phyloP scores from a whole-genome alignment of 2,113 vertebrate genomes.

The Podilymbus podiceps region DNA sequence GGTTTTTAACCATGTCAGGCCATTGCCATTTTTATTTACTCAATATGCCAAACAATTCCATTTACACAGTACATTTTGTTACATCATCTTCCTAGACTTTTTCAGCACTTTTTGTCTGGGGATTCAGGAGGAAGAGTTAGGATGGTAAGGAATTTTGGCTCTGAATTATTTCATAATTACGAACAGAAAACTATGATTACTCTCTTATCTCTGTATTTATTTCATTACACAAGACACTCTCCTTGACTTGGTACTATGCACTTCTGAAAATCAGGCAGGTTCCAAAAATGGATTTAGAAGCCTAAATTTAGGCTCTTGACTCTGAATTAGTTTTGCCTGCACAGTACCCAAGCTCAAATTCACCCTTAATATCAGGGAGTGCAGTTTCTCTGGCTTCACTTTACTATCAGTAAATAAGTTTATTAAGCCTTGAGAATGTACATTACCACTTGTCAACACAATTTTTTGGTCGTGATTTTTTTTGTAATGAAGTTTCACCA shows the following conservation, averaged over 20 bases:
- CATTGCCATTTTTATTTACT: not conserved
- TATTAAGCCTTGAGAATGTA: not conserved
- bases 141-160: not conserved
- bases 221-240: not conserved
- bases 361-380: not conserved
- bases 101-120: not conserved
- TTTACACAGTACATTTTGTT: not conserved
- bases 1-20: not conserved
- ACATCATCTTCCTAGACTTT: not conserved
- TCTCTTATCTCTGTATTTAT: not conserved
- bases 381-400: not conserved
- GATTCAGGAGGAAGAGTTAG: not conserved
- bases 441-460: slow-evolving; percentile 13
- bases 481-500: slow-evolving; percentile 16
- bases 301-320: not conserved
- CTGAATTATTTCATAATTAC: not conserved
- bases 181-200: not conserved
- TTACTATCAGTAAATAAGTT: not conserved
- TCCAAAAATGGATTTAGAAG: not conserved
- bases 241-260: not conserved
- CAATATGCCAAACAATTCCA: not conserved
- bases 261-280: not conserved
- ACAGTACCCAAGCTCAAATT: not conserved
- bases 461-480: not conserved
- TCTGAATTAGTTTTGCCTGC: not conserved